Base-by-base conservation (phyloP, 2,797 vertebrate species). In the Lepus oiostolus region DNA sequence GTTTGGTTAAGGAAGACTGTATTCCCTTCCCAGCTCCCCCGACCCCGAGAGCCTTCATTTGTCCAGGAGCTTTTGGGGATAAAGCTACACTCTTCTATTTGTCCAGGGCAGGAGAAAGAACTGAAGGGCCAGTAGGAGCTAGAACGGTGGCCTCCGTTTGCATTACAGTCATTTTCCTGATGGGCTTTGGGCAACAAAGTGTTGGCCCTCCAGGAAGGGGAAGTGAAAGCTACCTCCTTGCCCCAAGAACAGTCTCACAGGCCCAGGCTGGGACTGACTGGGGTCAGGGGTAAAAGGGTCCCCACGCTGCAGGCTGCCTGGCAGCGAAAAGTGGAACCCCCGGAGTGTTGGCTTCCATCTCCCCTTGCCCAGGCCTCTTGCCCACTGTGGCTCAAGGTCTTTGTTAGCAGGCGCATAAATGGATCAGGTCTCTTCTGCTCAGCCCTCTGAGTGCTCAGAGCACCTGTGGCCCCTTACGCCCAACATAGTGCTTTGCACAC, bases 1-100 rank as follows among this genome's bases (percentile, higher is more conserved):
- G 94, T 96, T 96, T 96, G 95, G 91, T 84, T 82, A 76, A 88
- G 87, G 84, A 89, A 94, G 42, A 85, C 62, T 4, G 88, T 92
- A 81, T 93, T 95, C 95, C 95, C 95, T 97, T 76, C 79, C 93
- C 67, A 30, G 87, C 79, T 75, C 80, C 90, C 89, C 65, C 38
- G 47, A 88, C 89, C 65, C 38, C 54, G 90, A 93, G 95, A 95
- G 95, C 38, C 94, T 63, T n/a, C 92, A 30, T 91, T 88, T 88
- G 93, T 93, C 91, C 86, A 58, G 68, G 60, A 88, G 86, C 67
- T 84, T 81, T 83, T 13, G 30, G 88, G 81, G 60, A 42, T 63
- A 67, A 82, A 86, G 75, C 87, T 70, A 22, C 11, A 50, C 63
- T 93, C 93, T 90, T 82, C 19, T 63, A 26, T 94, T 63, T 72